Base-by-base conservation (phyloP, 2,888 invertebrate genomes). In the Lithophane ornitopus region DNA sequence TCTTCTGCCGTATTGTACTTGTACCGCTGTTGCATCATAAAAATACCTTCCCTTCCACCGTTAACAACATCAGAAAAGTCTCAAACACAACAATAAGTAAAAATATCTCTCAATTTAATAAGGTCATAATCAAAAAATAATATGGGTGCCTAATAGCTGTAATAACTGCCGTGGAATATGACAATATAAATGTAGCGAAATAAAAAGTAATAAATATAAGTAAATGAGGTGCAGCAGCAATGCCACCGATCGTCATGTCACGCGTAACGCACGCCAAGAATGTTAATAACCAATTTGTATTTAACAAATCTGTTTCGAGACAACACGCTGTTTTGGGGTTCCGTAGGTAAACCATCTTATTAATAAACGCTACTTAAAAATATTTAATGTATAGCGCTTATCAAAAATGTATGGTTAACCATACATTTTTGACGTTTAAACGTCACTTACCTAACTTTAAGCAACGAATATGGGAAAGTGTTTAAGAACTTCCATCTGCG, bases 231-330 rank as follows among this genome's bases (percentile, higher is more conserved):
- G 81, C 87, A 82, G 72, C 85, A 70, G 61, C 49, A 46, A 34
- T 68, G 78, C 75, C 79, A 78, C 81, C 81, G 85, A 86, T 87
- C 89, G 88, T 87, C 89, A 85, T 89, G 92, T 92, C 91, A 90
- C 89, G 85, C 84, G 85, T 86, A 84, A 85, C 89, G 89, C 89
- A 82, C 91, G 94, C 92, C 91, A 93, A 91, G 95, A 95, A 96
- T 96, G 91, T 95, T 96, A 96, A 96, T 95, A 95, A 95, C 94
- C 95, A 95, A 95, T 96, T 95, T 94, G 95, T 95, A 93, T 95
- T 95, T 95, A 94, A 96, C 94, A 94, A 94, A 95, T 94, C 90
- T 91, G 89, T 90, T 88, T 90, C 88, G 83, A 86, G 89, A 89
- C 86, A 85, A 87, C 82, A 77, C 78, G 63, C 8, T 73, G 83